phyloP scores from a whole-genome alignment of 2,797 vertebrate genomes.

The Pseudopleuronectes americanus region DNA sequence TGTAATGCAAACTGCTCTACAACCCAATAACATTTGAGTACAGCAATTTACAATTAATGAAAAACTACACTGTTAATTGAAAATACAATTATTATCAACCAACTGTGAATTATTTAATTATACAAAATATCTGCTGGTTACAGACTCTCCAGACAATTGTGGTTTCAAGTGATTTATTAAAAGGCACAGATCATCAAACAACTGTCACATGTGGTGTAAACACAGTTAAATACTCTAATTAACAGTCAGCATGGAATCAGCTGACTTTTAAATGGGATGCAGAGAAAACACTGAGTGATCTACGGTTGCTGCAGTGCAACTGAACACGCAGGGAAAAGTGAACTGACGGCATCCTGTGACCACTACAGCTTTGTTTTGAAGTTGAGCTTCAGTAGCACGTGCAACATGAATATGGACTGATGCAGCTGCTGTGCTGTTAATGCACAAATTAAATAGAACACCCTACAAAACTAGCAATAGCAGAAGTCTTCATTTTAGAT shows the following conservation, averaged over 20 bases:
- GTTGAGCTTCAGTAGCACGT: slow-evolving; percentile 31
- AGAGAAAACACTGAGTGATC: slow-evolving; percentile 23
- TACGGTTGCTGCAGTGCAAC: slow-evolving; percentile 13
- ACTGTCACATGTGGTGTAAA: not conserved
- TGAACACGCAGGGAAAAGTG: not conserved
- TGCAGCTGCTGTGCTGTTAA: slow-evolving; percentile 38
- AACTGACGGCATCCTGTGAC: slow-evolving; percentile 34
- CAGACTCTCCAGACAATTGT: not conserved
- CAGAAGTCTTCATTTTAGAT: slow-evolving; percentile 50
- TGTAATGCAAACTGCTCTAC: slow-evolving; percentile 4
- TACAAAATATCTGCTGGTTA: not conserved
- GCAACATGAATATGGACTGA: slow-evolving; percentile 45
- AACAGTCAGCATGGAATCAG: slow-evolving; percentile 5
- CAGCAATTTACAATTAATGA: not conserved
- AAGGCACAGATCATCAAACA: not conserved
- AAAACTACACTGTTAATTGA: not conserved
- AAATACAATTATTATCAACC: not conserved
- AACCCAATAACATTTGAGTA: not conserved
- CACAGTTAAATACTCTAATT: slow-evolving; percentile 25
- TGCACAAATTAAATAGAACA: slow-evolving; percentile 44
- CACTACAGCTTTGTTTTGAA: slow-evolving; percentile 23
- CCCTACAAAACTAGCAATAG: slow-evolving; percentile 7
- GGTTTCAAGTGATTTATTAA: not conserved
- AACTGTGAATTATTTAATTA: not conserved
- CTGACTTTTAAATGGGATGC: not conserved